Conservation (phyloP, 2,113 vertebrate species). For the Calonectris borealis region DNA sequence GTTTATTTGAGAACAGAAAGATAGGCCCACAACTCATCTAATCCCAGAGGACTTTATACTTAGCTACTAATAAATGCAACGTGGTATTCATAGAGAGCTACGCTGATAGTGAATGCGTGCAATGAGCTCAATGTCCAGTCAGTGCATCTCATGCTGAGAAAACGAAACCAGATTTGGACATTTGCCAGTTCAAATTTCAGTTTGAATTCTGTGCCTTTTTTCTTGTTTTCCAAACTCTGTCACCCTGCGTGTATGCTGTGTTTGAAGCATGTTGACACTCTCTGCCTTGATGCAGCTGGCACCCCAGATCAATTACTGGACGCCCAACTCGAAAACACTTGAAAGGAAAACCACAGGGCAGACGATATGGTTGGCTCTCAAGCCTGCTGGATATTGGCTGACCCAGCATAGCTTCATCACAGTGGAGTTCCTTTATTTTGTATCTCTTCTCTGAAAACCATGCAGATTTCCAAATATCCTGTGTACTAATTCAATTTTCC, state of each 20-base stretch:
- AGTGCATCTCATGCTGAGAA: constrained; percentile 22
- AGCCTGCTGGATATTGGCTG: constrained; percentile 23
- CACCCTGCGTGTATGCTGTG: neutral
- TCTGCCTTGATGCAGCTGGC: neutral
- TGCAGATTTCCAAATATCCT: neutral
- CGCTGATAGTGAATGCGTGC: neutral
- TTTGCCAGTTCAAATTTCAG: constrained; percentile 3
- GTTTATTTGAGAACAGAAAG: neutral
- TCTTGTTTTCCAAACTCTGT: neutral
- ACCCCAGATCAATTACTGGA: constrained; percentile 18
- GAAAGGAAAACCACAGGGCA: constrained; percentile 48
- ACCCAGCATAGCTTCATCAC: neutral
- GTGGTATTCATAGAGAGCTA: neutral
- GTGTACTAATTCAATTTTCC: constrained; percentile 17
- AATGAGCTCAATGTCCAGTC: constrained; percentile 30
- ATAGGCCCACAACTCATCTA: neutral
- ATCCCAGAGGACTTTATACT: neutral
- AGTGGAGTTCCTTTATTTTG: neutral
- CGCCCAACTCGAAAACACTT: constrained; percentile 47
- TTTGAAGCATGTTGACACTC: constrained; percentile 20
- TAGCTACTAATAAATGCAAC: neutral
- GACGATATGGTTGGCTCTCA: neutral
- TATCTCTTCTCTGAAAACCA: neutral
- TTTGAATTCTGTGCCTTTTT: constrained; percentile 15
- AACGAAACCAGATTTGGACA: constrained; percentile 22